Evolutionary conservation across 2,797 vertebrate genomes (phyloP), one percentile per base, ranked within the genome.

Genomic region (Leucoraja ocellata): DNA sequence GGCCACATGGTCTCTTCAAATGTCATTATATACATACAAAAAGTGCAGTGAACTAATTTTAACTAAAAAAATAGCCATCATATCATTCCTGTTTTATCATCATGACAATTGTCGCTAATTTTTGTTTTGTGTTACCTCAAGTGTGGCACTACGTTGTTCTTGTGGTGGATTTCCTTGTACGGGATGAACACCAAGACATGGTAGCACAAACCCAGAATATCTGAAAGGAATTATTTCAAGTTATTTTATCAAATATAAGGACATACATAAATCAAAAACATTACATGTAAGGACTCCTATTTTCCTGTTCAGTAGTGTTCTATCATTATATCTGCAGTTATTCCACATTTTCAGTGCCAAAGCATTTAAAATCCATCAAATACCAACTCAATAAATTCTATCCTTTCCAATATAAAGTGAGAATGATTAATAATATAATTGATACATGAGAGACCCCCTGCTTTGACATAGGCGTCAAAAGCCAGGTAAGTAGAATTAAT

Each of bases 161-260:
- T 95, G 96, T 1, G 96, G 94, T 7, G 96, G 96, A 93, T 95
- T 93, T 18, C 96, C 97, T 80, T 99, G 99, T 76, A 99, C 96
- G 1, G 99, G 98, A 93, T 99, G 98, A 93, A 99, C 96, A 93
- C 98, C 99, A 90, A 99, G 95, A 93, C 98, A 99, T 0, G 98
- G 97, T 93, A 97, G 95, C 63, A 99, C 95, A 94, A 98, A 98
- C 23, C 97, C 97, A 16, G 96, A 95, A 93, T 98, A 98, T 83
- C 99, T 99, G 61, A 46, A 93, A 93, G 93, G 0, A 83, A 28
- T 25, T 71, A 32, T 73, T 71, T 1, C 39, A 93, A 58, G 4
- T 25, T 32, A 71, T 39, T 32, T 61, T 81, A 36, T 39, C n/a
- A 8, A 86, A 25, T 46, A 65, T 65, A 86, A 39, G 46, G 28